Base-by-base conservation (phyloP, 2,113 vertebrate genomes). In the Craseonycteris thonglongyai region DNA sequence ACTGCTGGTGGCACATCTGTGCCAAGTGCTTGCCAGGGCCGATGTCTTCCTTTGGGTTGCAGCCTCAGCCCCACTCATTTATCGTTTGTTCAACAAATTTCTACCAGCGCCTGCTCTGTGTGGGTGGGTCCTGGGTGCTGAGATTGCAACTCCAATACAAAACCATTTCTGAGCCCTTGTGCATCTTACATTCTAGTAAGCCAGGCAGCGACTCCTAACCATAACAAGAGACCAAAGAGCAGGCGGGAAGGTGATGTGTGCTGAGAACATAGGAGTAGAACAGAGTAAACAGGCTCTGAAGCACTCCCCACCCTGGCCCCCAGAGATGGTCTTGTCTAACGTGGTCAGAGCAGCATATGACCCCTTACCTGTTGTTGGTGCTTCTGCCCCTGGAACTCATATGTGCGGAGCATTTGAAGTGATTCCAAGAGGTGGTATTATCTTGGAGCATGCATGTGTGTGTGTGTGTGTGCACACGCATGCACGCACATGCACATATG, bases 291-390 rank as follows among this genome's bases (percentile, higher is more conserved):
- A 24, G 61, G 14, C 5, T 38, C 30, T 35, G 30, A 74, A 59
- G 45, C 18, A 2, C 6, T 8, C 18, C 1, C 5, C 33, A 2
- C 2, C 33, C 15, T 6, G 2, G 10, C 7, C 10, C 8, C 42
- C 9, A 33, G 47, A 54, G 16, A 49, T 6, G 15, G 24, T 76
- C n/a, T 76, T 26, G 3, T 47, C 42, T 40, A 12, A 45, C n/a
- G 10, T 10, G 15, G 24, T 30, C 66, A 74, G 93, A 78, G 82
- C 11, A 59, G 68, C 3, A 0, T 28, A 0, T 9, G 40, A 22
- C 49, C 54, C 42, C 76, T 45, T 22, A 61, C 30, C 30, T 51
- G 3, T 42, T 42, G 28, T 19, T 56, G 56, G 18, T 28, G 40
- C 69, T 63, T 65, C 66, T n/a, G 14, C 28, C 14, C 51, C 35